Evolutionary conservation across 2,113 vertebrate species (phyloP).

Genomic region (Phrynocephalus versicolor): DNA sequence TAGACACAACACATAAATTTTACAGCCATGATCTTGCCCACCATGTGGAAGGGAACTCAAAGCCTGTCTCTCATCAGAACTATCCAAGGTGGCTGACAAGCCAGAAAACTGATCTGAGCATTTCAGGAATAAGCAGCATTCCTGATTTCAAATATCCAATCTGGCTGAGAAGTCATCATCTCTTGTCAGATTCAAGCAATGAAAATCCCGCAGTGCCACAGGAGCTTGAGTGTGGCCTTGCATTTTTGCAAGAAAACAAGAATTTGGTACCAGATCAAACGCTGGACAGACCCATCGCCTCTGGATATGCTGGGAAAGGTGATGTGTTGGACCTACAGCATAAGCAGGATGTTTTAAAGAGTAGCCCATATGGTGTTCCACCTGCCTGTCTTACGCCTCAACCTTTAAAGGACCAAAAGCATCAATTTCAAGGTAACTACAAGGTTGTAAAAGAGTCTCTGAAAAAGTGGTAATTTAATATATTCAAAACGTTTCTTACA

Average conservation of each 20-base stretch:
- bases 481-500: too few species aligned
- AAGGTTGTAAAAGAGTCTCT: neutral
- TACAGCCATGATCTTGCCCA: neutral
- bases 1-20: neutral
- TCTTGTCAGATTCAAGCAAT: slow-evolving; percentile 48
- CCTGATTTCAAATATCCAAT: slow-evolving; percentile 76
- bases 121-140: slow-evolving; percentile 80
- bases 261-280: slow-evolving; percentile 37
- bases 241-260: slow-evolving; percentile 21
- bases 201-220: neutral
- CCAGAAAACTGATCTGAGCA: slow-evolving; percentile 76
- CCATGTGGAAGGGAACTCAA: slow-evolving; percentile 27
- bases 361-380: slow-evolving; percentile 24
- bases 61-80: slow-evolving; percentile 46
- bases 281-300: slow-evolving; percentile 42
- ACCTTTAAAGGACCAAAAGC: slow-evolving; percentile 24
- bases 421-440: slow-evolving; percentile 63
- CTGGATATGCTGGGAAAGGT: slow-evolving; percentile 29
- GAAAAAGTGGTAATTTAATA: too few species aligned
- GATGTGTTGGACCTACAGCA: slow-evolving; percentile 3
- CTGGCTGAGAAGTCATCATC: slow-evolving; percentile 73
- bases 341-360: slow-evolving; percentile 38
- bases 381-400: neutral
- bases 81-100: slow-evolving; percentile 83
- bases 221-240: neutral